phyloP scores from a whole-genome alignment of 2,113 vertebrate genomes.

The Puma concolor region DNA sequence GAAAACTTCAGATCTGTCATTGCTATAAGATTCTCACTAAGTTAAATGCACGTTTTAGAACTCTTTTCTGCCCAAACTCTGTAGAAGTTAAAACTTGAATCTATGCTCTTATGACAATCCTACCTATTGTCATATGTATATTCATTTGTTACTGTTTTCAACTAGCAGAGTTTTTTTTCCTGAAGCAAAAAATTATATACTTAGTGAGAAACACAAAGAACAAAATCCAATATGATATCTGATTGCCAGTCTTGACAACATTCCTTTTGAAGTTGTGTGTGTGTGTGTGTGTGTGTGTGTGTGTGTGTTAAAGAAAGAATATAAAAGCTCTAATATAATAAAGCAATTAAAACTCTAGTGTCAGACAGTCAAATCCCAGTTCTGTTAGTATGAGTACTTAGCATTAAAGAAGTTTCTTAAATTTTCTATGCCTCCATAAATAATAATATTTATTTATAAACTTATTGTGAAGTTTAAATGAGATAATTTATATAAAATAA shows the following conservation, averaged over 20 bases:
- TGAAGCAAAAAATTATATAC: constrained; percentile 22
- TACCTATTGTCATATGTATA: background rate
- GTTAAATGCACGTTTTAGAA: background rate
- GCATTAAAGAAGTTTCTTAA: constrained; percentile 19
- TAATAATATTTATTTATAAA: background rate
- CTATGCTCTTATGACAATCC: background rate
- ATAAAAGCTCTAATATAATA: background rate
- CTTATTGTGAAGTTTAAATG: background rate
- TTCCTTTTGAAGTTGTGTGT: background rate
- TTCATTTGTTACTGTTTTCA: constrained; percentile 32
- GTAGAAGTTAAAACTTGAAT: constrained; percentile 25
- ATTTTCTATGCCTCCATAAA: background rate
- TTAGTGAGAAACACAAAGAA: background rate
- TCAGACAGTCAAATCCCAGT: background rate
- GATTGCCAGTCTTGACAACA: background rate
- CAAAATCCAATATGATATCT: background rate
- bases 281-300: background rate
- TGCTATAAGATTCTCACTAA: constrained; percentile 6
- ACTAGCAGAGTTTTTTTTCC: background rate
- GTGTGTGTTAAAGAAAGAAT: background rate
- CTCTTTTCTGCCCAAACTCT: background rate
- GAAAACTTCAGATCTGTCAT: constrained; percentile 45
- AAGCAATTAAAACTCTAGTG: background rate
- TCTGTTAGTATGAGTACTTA: background rate
- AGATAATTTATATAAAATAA: background rate